Evolutionary conservation across 2,113 vertebrate genomes (phyloP).

Genomic region (Oreochromis niloticus): DNA sequence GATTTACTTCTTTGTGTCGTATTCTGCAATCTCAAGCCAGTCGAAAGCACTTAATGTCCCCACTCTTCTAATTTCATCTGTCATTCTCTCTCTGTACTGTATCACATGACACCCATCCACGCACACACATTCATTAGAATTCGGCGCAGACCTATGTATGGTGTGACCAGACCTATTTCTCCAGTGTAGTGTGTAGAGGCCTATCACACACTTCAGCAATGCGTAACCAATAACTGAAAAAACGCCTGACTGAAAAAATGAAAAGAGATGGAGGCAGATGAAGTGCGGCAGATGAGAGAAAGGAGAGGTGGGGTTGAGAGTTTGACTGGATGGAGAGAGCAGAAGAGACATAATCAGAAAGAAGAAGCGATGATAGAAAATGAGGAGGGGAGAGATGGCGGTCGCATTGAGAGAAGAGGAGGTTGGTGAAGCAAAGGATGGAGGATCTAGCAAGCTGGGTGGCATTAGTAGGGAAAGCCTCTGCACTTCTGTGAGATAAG

Average conservation of each 20-base stretch:
- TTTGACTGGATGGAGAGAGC: constrained; percentile 10
- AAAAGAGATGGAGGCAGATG: constrained; percentile 39
- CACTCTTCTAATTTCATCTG: constrained; percentile 36
- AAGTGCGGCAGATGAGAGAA: constrained; percentile 31
- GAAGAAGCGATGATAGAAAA: not conserved
- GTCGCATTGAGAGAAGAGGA: not conserved
- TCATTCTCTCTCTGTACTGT: not conserved
- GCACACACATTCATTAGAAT: constrained; percentile 45
- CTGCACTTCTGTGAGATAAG: constrained; percentile 66
- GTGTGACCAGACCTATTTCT: constrained; percentile 46
- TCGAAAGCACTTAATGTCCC: constrained; percentile 34
- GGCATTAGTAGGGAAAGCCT: constrained; percentile 70
- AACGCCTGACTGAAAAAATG: constrained; percentile 35
- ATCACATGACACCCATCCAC: not conserved
- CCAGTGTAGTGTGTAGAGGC: constrained; percentile 7
- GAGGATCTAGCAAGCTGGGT: constrained; percentile 49
- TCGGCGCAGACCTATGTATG: constrained; percentile 29
- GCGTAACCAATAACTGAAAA: constrained; percentile 63
- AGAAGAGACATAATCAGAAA: not conserved
- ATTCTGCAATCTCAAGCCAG: constrained; percentile 21
- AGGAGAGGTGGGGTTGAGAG: constrained; percentile 5
- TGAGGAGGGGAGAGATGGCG: not conserved
- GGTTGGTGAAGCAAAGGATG: constrained; percentile 38
- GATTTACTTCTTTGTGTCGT: constrained; percentile 25
- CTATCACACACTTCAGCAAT: constrained; percentile 59